Evolutionary conservation across 1,140 invertebrate genomes (phyloP).

Genomic region (Polyergus mexicanus): DNA sequence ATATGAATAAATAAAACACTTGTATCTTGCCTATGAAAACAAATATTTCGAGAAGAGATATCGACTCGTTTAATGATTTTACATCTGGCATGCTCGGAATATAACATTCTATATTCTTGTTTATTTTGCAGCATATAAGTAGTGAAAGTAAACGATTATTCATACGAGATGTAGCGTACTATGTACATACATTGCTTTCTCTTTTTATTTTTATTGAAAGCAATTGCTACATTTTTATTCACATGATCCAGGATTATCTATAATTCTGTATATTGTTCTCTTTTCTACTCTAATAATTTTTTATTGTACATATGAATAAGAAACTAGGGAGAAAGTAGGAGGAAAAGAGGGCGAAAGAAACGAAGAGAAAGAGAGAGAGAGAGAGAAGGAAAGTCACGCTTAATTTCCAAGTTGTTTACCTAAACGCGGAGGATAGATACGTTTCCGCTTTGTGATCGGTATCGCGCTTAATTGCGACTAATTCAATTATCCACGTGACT

Average conservation of each 20-base stretch:
- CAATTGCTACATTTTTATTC: too few species aligned
- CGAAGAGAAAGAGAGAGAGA: too few species aligned
- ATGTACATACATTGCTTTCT: not conserved
- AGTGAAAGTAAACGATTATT: not conserved
- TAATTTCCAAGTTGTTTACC: slow-evolving; percentile 60
- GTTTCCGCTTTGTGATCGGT: slow-evolving; percentile 58
- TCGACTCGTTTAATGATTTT: not conserved
- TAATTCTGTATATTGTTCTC: not conserved
- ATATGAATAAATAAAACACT: not conserved
- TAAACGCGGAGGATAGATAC: slow-evolving; percentile 51
- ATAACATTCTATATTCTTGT: not conserved
- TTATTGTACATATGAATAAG: not conserved
- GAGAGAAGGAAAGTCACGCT: not conserved
- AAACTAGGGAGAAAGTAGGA: not conserved
- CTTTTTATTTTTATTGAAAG: not conserved
- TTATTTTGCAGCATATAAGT: not conserved
- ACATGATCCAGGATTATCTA: too few species aligned
- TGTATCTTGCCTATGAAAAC: not conserved
- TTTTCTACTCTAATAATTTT: not conserved
- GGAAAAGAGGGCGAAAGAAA: not conserved
- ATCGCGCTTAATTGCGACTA: slow-evolving; percentile 66
- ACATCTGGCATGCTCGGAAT: too few species aligned
- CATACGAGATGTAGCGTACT: not conserved
- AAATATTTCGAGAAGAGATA: not conserved
- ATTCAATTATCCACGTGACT: slow-evolving; percentile 60